These are phyloP conservation scores for Pectinophora gossypiella DNA, from an alignment of 1,140 invertebrate species.

Conservation along the genomic window DNA sequence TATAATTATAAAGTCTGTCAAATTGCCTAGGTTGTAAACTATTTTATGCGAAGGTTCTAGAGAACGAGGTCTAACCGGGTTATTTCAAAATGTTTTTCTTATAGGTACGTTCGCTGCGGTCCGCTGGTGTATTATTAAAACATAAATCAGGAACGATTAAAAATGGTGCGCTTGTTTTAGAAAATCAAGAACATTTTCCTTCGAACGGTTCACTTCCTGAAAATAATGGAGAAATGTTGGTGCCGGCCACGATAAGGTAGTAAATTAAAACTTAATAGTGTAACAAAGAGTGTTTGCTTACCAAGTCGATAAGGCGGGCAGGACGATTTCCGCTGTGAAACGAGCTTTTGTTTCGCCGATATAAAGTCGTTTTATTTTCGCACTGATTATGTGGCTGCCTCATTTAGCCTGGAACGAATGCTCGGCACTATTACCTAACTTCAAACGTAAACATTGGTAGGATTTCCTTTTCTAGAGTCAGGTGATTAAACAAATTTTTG, in stretches of 20 bases:
- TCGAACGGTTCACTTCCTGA: conserved; percentile 28
- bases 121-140: neutral
- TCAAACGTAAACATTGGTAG: too few relatives aligned
- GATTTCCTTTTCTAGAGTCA: too few relatives aligned
- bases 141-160: neutral
- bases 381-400: neutral
- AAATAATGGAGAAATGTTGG: conserved; percentile 27
- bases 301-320: conserved; percentile 30
- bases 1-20: too few relatives aligned
- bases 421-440: too few relatives aligned
- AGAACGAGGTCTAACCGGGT: too few relatives aligned
- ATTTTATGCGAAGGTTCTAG: too few relatives aligned
- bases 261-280: conserved; percentile 45
- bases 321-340: conserved; percentile 19
- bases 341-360: conserved; percentile 6
- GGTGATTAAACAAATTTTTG: too few relatives aligned
- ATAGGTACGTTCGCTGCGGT: too few relatives aligned
- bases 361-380: neutral
- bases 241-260: conserved; percentile 25
- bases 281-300: conserved; percentile 34
- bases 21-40: too few relatives aligned
- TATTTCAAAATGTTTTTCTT: too few relatives aligned
- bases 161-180: conserved; percentile 6
- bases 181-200: conserved; percentile 23
- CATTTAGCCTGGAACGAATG: too few relatives aligned